These are phyloP conservation scores for Gastrophryne carolinensis DNA, from an alignment of 2,797 vertebrate species.

Conservation along the genomic window DNA sequence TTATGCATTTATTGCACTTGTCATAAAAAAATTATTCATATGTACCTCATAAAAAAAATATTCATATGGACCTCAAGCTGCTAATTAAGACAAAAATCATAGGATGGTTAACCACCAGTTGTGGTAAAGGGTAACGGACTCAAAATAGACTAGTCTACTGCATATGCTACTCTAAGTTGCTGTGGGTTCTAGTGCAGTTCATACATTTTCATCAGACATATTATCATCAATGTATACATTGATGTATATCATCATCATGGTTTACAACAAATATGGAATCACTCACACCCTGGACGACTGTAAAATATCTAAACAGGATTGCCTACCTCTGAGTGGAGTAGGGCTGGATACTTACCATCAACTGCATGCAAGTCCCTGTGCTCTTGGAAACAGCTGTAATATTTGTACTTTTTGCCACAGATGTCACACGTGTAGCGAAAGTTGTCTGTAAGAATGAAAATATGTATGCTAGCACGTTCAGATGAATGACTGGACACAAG, in stretches of 20 bases:
- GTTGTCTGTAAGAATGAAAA: conserved; percentile 77
- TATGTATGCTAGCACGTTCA: conserved; percentile 40
- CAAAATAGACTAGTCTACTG: no score
- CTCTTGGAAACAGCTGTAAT: conserved; percentile 99
- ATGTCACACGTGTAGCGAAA: conserved; percentile 98
- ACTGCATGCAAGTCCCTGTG: conserved; percentile 96
- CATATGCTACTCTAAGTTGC: no score
- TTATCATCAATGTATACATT: no score
- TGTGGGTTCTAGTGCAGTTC: neutral
- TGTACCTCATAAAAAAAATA: no score
- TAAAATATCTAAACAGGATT: neutral
- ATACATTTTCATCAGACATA: no score
- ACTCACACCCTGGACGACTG: neutral
- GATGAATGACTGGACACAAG: neutral
- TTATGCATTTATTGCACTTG: no score
- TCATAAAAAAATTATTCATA: no score
- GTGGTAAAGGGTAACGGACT: no score
- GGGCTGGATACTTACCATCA: conserved; percentile 79
- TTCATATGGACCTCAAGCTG: no score
- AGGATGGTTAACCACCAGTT: no score
- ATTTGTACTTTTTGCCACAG: conserved; percentile 98
- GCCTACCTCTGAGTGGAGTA: conserved; percentile 7
- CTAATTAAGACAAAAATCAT: no score
- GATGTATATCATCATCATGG: neutral
- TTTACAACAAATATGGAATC: neutral